phyloP scores from a whole-genome alignment of 2,797 vertebrate genomes.

The Lepus townsendii region DNA sequence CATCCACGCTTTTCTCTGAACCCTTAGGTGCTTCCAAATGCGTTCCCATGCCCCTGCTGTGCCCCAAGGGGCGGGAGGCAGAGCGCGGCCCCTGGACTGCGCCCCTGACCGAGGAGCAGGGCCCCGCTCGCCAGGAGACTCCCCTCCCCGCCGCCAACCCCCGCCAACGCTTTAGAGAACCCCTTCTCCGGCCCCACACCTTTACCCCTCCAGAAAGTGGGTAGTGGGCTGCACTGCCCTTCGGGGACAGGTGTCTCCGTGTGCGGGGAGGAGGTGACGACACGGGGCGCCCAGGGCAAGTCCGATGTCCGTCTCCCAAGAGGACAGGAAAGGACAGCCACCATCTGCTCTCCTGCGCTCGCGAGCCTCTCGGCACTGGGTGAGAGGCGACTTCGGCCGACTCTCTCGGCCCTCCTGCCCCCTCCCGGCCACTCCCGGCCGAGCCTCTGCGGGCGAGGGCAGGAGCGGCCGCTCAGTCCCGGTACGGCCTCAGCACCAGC shows the following conservation, averaged over 20 bases:
- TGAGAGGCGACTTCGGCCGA: constrained; percentile 66
- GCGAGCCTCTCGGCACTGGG: constrained; percentile 56
- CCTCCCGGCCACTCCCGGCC: background rate
- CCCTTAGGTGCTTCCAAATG: background rate
- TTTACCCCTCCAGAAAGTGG: background rate
- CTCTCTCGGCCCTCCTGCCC: constrained; percentile 54
- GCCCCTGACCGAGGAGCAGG: background rate
- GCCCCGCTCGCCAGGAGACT: background rate
- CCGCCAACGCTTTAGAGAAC: background rate
- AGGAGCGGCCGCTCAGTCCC: background rate
- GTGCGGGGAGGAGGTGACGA: background rate
- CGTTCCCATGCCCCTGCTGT: background rate
- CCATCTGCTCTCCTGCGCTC: constrained; percentile 4
- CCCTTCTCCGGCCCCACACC: background rate
- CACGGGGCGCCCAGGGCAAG: background rate
- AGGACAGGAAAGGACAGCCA: constrained; percentile 74
- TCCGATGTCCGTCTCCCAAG: background rate
- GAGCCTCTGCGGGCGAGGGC: no score
- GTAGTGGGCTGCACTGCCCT: constrained; percentile 32
- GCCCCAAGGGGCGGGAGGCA: background rate
- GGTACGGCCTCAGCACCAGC: background rate
- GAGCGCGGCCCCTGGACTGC: background rate
- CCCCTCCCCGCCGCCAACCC: background rate
- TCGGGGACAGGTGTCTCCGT: constrained; percentile 25
- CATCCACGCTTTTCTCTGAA: background rate